Evolutionary conservation across 2,888 invertebrate species (phyloP), one percentile per base, ranked within the genome.

Genomic region (Diarsia brunnea): DNA sequence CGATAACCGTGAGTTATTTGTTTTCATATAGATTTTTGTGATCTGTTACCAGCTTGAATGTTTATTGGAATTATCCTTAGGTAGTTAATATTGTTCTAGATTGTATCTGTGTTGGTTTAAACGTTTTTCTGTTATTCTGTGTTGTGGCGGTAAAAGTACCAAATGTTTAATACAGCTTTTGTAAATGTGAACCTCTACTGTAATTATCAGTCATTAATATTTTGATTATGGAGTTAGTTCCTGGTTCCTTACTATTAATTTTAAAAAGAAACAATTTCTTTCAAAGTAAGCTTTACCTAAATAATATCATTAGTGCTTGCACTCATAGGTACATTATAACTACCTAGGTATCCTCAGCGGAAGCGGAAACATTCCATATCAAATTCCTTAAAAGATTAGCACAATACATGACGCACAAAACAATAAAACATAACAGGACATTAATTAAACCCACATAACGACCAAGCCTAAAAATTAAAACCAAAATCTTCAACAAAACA

Each of bases 1-100:
- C 91, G 94, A 95, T 94, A 91, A 91, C 87, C 85, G 87, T 91
- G 90, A 93, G 91, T 92, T 93, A 92, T 93, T 91, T 92, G 90
- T 90, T 91, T 93, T 89, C 87, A 84, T 89, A 70, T 75, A 85
- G 87, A 88, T 88, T 85, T 80, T 81, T 81, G 81, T 88, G 83
- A 88, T 86, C 83, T 81, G 83, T 83, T 77, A 71, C 65, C 49
- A 51, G 47, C 45, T 81, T 73, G 65, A 78, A 76, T 84, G 82
- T 86, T 85, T 84, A 84, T 86, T 87, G 74, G 70, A 78, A 84
- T 84, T 80, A 86, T 77, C 71, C 60, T 75, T 82, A 72, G n/a
- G n/a, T n/a, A n/a, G 74, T 85, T 84, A 80, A 79, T 83, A 75
- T 71, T 75, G 55, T 75, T 55, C 51, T 80, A 61, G 85, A 75